phyloP scores from a whole-genome alignment of 2,888 invertebrate genomes.

The Diaperis boleti region DNA sequence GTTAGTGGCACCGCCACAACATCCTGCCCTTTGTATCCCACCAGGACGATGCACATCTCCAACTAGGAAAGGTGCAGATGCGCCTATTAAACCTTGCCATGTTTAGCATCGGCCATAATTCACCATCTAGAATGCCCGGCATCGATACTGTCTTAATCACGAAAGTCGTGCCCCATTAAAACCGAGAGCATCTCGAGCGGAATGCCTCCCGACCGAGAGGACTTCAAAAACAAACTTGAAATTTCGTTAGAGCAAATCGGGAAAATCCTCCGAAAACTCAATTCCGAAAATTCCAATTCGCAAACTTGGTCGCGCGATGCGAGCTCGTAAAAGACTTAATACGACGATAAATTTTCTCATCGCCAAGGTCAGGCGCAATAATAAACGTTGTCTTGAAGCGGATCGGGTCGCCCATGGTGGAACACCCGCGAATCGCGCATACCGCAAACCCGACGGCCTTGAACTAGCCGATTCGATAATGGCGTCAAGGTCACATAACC shows the following conservation, averaged over 20 bases:
- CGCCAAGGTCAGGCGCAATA: constrained; percentile 32
- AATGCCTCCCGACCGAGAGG: no score
- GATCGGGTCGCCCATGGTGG: constrained; percentile 41
- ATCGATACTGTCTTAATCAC: constrained; percentile 24
- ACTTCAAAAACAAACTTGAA: not conserved
- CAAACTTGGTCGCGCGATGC: constrained; percentile 2
- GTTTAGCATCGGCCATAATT: not conserved
- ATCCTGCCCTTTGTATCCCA: not conserved
- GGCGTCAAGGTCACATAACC: constrained; percentile 20
- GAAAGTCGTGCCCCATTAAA: constrained; percentile 27
- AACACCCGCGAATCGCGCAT: constrained; percentile 59
- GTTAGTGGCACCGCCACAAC: no score
- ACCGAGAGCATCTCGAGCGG: constrained; percentile 8
- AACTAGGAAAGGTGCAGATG: not conserved
- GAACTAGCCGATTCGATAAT: constrained; percentile 32
- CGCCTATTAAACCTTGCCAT: constrained; percentile 2
- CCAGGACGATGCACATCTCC: not conserved
- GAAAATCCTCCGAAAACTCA: not conserved
- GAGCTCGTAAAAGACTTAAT: constrained; percentile 11
- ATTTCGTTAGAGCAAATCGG: constrained; percentile 2
- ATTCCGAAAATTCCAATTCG: constrained; percentile 1
- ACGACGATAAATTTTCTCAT: constrained; percentile 15
- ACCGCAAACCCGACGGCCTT: constrained; percentile 51
- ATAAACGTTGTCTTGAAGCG: constrained; percentile 33
- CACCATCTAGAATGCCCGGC: constrained; percentile 5